Conservation (phyloP, 2,797 vertebrate genomes). For the Myripristis murdjan region DNA sequence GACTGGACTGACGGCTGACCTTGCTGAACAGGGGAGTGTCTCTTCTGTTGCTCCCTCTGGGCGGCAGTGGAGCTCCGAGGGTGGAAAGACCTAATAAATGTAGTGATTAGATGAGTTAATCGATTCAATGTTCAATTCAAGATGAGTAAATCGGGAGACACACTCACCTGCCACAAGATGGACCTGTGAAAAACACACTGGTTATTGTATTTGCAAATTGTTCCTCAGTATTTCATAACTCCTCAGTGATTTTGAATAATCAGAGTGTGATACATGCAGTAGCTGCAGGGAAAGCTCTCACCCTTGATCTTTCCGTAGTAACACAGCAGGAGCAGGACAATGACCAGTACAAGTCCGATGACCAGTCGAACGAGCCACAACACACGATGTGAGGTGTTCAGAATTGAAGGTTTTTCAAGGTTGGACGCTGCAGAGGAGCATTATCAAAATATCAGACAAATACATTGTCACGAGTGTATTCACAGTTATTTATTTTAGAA, state of each 20-base stretch:
- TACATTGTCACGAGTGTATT: background rate
- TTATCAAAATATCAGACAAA: background rate
- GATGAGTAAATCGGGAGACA: background rate
- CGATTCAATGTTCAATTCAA: background rate
- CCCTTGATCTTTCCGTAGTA: constrained; percentile 16
- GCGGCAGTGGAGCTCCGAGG: background rate
- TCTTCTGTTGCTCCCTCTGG: background rate
- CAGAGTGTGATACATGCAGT: background rate
- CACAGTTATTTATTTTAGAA: too few relatives aligned
- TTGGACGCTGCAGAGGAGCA: background rate
- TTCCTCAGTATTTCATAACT: background rate
- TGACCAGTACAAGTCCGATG: constrained; percentile 6
- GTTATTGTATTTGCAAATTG: background rate
- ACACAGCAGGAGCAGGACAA: constrained; percentile 34
- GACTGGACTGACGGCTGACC: constrained; percentile 18
- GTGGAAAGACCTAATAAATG: background rate
- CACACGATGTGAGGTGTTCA: background rate
- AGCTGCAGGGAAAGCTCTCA: constrained; percentile 2
- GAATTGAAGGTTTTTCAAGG: background rate
- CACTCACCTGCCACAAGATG: constrained; percentile 22
- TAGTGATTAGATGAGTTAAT: too few relatives aligned
- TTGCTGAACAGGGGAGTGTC: constrained; percentile 24
- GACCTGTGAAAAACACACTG: constrained; percentile 22
- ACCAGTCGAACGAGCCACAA: constrained; percentile 10
- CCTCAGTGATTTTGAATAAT: background rate